Evolutionary conservation across 2,797 vertebrate species (phyloP).

Genomic region (Lepilemur ruficaudatus): DNA sequence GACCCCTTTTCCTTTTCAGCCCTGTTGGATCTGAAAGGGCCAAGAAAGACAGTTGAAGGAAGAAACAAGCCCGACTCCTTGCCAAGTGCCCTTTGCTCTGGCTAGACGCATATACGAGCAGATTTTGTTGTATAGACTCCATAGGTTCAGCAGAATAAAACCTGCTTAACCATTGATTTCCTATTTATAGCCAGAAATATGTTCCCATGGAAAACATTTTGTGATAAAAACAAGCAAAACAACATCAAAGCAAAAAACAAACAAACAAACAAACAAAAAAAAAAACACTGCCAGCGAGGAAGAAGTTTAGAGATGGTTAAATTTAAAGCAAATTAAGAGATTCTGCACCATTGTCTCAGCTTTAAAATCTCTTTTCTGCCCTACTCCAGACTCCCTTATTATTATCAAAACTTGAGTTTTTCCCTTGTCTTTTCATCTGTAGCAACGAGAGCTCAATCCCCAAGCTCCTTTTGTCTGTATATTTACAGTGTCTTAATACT

Average conservation of each 20-base stretch:
- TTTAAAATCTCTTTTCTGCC: not conserved
- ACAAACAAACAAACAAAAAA: too few species aligned
- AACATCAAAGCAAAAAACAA: not conserved
- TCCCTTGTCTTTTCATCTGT: not conserved
- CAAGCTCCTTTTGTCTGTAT: not conserved
- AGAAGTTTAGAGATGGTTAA: not conserved
- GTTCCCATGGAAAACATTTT: constrained; percentile 52
- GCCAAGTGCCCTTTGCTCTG: not conserved
- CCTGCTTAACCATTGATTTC: constrained; percentile 44
- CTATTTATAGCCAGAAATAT: constrained; percentile 57
- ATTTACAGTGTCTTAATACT: not conserved
- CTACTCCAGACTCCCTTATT: not conserved
- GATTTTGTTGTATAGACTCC: constrained; percentile 29
- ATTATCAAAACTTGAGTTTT: not conserved
- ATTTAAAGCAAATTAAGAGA: not conserved
- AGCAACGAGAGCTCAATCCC: not conserved
- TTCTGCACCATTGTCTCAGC: not conserved
- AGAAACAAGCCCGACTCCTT: constrained; percentile 44
- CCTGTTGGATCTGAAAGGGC: constrained; percentile 53
- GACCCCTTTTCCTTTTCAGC: constrained; percentile 55
- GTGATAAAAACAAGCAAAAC: constrained; percentile 31
- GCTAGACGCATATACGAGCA: not conserved
- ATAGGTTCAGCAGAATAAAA: constrained; percentile 61
- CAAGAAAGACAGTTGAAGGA: constrained; percentile 49
- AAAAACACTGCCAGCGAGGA: not conserved